Conservation (phyloP, 2,888 invertebrate genomes). For the Amorpha juglandis region DNA sequence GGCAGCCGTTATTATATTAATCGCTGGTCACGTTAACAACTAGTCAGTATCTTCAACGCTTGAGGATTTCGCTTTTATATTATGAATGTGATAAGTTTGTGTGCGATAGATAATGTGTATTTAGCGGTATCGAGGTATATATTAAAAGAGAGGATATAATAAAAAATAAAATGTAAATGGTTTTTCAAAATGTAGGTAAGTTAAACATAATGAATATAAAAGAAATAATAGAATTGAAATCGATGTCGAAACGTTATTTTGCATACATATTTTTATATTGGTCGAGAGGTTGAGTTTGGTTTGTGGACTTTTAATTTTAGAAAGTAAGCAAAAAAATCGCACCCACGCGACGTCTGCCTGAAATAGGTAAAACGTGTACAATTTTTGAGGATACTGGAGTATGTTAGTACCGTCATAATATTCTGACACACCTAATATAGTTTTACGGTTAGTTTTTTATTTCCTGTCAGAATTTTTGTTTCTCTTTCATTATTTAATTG, state of each 20-base stretch:
- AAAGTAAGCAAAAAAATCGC: conserved; percentile 48
- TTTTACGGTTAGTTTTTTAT: conserved; percentile 18
- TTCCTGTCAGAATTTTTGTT: conserved; percentile 7
- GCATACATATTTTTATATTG: conserved; percentile 42
- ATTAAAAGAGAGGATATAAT: conserved; percentile 35
- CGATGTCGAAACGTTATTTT: conserved; percentile 44
- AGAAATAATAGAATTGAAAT: conserved; percentile 41
- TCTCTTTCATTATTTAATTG: conserved; percentile 18
- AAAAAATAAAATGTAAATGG: conserved; percentile 53
- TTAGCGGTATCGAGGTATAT: conserved; percentile 45
- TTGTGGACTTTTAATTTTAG: conserved; percentile 38
- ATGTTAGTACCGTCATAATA: conserved; percentile 25
- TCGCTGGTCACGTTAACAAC: conserved; percentile 52
- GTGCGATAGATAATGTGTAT: conserved; percentile 49
- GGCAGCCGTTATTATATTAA: conserved; percentile 35
- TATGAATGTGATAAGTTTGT: conserved; percentile 49
- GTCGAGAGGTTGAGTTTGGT: conserved; percentile 43
- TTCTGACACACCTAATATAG: conserved; percentile 24
- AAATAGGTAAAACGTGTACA: conserved; percentile 22
- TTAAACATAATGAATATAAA: conserved; percentile 43
- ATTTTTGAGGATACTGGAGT: conserved; percentile 26
- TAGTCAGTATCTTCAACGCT: conserved; percentile 56
- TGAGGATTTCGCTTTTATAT: conserved; percentile 44
- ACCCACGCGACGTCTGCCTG: conserved; percentile 30
- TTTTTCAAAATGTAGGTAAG: conserved; percentile 45